Evolutionary conservation across 2,113 vertebrate genomes (phyloP).

Genomic region (Oreochromis niloticus): DNA sequence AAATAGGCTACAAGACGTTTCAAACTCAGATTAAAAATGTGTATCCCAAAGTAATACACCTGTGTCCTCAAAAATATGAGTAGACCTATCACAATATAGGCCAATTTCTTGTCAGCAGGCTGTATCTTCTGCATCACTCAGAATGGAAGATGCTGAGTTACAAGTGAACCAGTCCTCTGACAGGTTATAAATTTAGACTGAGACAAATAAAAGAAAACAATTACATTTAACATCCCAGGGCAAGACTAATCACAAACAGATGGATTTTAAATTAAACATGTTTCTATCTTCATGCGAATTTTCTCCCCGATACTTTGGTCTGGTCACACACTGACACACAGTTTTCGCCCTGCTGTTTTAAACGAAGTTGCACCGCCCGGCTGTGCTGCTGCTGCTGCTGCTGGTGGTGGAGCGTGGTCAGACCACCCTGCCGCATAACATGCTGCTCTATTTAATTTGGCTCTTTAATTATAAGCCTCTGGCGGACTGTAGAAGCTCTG

Average conservation of each 20-base stretch:
- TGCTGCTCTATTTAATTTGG: conserved; percentile 24
- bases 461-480: conserved; percentile 34
- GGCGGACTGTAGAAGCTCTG: neutral
- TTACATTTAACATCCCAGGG: neutral
- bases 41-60: neutral
- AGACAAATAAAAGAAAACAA: neutral
- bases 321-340: neutral
- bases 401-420: neutral
- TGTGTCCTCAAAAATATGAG: neutral
- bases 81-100: neutral
- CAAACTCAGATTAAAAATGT: neutral
- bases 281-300: neutral
- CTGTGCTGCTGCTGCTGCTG: neutral
- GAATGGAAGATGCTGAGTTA: neutral
- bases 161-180: neutral
- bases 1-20: neutral
- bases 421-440: neutral
- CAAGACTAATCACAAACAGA: neutral
- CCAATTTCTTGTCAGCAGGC: neutral
- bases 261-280: neutral
- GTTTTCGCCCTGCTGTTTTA: neutral
- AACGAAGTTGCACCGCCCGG: neutral
- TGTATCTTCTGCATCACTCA: neutral
- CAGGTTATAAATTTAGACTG: neutral
- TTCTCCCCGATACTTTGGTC: neutral